These are phyloP conservation scores for Lasius fuliginosus DNA, from an alignment of 2,888 invertebrate species.

Conservation along the genomic window DNA sequence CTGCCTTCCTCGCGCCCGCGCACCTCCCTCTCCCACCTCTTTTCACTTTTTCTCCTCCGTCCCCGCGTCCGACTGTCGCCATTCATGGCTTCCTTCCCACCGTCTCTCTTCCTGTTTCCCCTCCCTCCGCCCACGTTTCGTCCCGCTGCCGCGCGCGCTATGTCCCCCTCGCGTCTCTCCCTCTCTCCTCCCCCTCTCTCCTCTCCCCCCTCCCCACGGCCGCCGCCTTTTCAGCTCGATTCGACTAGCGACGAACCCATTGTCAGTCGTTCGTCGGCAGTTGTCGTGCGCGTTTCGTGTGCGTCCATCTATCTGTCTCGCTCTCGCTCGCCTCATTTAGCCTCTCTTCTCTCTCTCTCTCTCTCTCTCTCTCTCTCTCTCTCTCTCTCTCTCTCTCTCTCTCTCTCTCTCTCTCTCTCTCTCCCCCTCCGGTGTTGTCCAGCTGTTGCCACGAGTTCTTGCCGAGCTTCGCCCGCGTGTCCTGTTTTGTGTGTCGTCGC, in stretches of 20 bases:
- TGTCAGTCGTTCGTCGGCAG: slow-evolving; percentile 82
- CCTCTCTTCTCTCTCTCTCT: not conserved
- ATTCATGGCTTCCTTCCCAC: slow-evolving; percentile 80
- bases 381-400: not conserved
- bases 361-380: too few relatives aligned
- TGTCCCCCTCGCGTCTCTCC: slow-evolving; percentile 35
- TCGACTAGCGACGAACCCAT: slow-evolving; percentile 73
- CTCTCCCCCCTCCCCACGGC: slow-evolving; percentile 50
- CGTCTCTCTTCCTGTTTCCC: slow-evolving; percentile 77
- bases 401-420: too few relatives aligned
- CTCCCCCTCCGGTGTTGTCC: slow-evolving; percentile 30
- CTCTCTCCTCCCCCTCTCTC: slow-evolving; percentile 46
- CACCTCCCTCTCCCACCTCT: slow-evolving; percentile 49
- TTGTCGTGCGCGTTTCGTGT: slow-evolving; percentile 52
- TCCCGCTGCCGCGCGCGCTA: slow-evolving; percentile 51
- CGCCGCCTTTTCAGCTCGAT: slow-evolving; percentile 61
- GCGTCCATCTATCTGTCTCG: slow-evolving; percentile 18
- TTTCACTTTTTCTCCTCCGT: slow-evolving; percentile 61
- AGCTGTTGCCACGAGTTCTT: slow-evolving; percentile 55
- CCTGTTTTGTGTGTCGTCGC: not conserved
- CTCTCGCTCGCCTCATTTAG: slow-evolving; percentile 15
- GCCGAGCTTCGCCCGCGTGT: slow-evolving; percentile 9
- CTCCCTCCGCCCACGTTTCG: slow-evolving; percentile 64
- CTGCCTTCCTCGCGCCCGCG: slow-evolving; percentile 8
- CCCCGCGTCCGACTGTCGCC: slow-evolving; percentile 72